These are phyloP conservation scores for Drosophila imparisetae DNA, from an alignment of 2,888 invertebrate species.

Conservation along the genomic window DNA sequence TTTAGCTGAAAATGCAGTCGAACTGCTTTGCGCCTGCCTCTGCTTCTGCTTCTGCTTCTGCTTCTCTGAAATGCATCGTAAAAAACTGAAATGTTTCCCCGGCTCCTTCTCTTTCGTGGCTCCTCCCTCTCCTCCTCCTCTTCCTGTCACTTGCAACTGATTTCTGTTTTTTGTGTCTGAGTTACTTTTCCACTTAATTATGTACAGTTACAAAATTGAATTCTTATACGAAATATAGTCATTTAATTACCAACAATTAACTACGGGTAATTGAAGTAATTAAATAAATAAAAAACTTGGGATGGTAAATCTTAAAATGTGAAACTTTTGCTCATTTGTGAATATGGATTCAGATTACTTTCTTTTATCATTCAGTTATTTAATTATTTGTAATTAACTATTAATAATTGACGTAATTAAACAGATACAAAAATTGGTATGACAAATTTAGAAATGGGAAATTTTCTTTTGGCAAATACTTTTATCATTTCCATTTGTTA, in stretches of 20 bases:
- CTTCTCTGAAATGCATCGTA: conserved; percentile 24
- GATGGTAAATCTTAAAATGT: neutral
- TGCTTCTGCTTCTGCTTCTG: neutral
- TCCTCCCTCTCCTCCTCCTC: neutral
- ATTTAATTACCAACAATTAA: neutral
- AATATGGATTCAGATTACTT: neutral
- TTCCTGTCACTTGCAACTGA: neutral
- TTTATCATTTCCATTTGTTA: conserved; percentile 6
- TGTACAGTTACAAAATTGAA: neutral
- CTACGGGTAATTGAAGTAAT: neutral
- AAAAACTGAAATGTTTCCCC: conserved; percentile 5
- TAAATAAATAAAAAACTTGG: neutral
- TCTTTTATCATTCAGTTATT: neutral
- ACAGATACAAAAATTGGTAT: neutral
- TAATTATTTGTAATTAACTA: too few species aligned
- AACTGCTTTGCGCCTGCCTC: neutral
- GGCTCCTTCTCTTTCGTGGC: neutral
- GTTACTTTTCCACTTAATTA: neutral
- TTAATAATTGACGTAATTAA: neutral
- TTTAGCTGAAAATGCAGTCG: conserved; percentile 8
- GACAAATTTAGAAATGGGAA: rapidly evolving
- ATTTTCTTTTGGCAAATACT: neutral
- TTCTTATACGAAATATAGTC: neutral
- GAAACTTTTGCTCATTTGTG: neutral
- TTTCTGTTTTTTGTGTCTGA: neutral